Evolutionary conservation across 1,140 invertebrate species (phyloP).

Genomic region (Nymphalis io): DNA sequence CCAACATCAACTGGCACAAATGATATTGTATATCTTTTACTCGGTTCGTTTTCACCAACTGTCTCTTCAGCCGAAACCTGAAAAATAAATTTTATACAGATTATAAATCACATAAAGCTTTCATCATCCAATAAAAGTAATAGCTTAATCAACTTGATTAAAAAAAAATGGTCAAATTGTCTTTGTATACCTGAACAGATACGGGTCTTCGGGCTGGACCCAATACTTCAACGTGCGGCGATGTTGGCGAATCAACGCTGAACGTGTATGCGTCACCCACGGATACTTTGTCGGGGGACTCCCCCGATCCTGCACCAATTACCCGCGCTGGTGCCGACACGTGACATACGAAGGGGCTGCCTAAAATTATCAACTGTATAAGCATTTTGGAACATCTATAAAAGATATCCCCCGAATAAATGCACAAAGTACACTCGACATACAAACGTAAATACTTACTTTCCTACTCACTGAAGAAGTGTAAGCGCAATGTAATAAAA

Average conservation of each 20-base stretch:
- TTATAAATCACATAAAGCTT: no score
- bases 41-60: conserved; percentile 75
- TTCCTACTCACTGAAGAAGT: no score
- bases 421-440: no score
- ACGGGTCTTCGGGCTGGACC: conserved; percentile 87
- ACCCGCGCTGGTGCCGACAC: conserved; percentile 87
- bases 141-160: no score
- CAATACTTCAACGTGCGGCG: conserved; percentile 89
- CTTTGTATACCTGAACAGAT: conserved; percentile 82
- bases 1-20: conserved; percentile 95
- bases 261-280: conserved; percentile 92
- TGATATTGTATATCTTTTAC: conserved; percentile 83
- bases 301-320: conserved; percentile 84
- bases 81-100: conserved; percentile 21
- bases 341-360: conserved; percentile 82
- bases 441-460: no score
- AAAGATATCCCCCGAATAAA: no score
- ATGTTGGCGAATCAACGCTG: conserved; percentile 89
- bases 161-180: no score
- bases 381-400: not conserved
- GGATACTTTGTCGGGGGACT: conserved; percentile 95
- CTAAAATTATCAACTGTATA: conserved; percentile 41
- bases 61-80: conserved; percentile 77
- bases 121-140: no score
- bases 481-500: no score